A percentile compares a stretch with the other conserved stretches of the same genome.
These are phyloP conservation scores for Phortica okadai DNA, from an alignment of 2,888 invertebrate genomes.

Conservation along the genomic window DNA sequence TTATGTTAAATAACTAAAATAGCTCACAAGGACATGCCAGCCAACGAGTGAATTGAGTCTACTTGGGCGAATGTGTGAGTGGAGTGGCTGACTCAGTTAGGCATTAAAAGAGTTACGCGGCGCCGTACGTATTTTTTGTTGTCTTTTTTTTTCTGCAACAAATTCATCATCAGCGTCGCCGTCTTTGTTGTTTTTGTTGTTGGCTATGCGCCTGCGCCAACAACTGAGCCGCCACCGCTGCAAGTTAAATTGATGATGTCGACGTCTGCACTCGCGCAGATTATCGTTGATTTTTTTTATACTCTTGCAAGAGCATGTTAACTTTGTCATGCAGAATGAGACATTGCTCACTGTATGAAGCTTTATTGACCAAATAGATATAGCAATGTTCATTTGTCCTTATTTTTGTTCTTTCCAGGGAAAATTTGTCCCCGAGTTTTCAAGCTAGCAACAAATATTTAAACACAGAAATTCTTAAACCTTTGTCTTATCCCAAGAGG, in stretches of 20 bases:
- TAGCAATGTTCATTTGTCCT: too few species aligned
- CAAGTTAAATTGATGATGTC: slow-evolving; percentile 67
- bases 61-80: background rate
- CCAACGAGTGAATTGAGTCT: slow-evolving; percentile 30
- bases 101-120: background rate
- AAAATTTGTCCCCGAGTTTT: too few species aligned
- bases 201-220: background rate
- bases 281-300: slow-evolving; percentile 37
- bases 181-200: background rate
- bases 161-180: slow-evolving; percentile 6
- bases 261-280: slow-evolving; percentile 38
- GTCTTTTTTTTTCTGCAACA: background rate
- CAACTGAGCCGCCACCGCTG: slow-evolving; percentile 60
- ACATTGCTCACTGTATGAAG: too few species aligned
- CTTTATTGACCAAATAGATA: too few species aligned
- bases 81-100: background rate
- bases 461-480: too few species aligned
- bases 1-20: slow-evolving; percentile 67
- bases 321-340: too few species aligned
- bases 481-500: too few species aligned
- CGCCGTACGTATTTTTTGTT: background rate
- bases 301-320: too few species aligned
- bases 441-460: too few species aligned
- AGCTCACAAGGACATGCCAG: slow-evolving; percentile 68
- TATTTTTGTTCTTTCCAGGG: too few species aligned